phyloP scores from a whole-genome alignment of 2,888 invertebrate species.

The Aspidiotus destructor region DNA sequence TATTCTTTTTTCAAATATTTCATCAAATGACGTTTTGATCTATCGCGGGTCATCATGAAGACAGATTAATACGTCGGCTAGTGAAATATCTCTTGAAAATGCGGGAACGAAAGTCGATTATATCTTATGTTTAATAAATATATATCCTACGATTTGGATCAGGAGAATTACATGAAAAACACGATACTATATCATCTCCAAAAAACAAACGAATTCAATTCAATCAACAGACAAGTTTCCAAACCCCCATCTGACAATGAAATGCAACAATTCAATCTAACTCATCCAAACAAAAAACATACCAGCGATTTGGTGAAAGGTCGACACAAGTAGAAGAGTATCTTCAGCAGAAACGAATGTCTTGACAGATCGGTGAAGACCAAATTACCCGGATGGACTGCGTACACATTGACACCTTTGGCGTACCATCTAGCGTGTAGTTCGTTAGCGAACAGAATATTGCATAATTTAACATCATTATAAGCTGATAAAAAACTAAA shows the following conservation, averaged over 20 bases:
- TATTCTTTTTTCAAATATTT: no score
- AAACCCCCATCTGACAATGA: background rate
- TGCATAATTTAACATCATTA: slow-evolving; percentile 82
- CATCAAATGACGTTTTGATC: no score
- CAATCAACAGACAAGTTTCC: background rate
- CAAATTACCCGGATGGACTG: slow-evolving; percentile 87
- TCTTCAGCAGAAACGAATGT: slow-evolving; percentile 74
- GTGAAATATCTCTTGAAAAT: no score
- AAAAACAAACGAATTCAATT: background rate
- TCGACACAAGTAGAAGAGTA: slow-evolving; percentile 68
- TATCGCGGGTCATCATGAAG: no score
- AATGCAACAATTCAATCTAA: background rate
- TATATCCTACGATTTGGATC: background rate
- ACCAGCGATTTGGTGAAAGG: slow-evolving; percentile 93
- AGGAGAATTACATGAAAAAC: background rate
- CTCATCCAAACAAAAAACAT: slow-evolving; percentile 40
- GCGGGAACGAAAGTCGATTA: no score
- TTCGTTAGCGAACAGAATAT: slow-evolving; percentile 71
- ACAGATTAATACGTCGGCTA: no score
- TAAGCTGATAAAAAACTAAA: slow-evolving; percentile 80
- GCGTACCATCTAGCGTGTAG: slow-evolving; percentile 59
- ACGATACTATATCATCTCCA: no score
- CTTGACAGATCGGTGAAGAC: slow-evolving; percentile 65
- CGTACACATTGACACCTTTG: slow-evolving; percentile 62
- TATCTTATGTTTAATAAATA: no score